phyloP scores from a whole-genome alignment of 2,113 vertebrate genomes.

The Scomber scombrus region DNA sequence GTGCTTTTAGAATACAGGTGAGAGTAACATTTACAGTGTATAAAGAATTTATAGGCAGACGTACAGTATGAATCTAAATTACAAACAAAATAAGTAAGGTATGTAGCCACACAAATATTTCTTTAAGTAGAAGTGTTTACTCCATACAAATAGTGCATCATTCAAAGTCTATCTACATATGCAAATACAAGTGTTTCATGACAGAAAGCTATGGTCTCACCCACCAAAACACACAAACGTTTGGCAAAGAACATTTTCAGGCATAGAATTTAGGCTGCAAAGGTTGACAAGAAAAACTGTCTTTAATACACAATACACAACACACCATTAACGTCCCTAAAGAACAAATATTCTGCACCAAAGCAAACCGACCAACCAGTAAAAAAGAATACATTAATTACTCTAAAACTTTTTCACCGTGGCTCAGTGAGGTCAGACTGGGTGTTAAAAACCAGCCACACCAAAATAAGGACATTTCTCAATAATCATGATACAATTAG shows the following conservation, averaged over 20 bases:
- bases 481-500: neutral
- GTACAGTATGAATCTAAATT: constrained; percentile 16
- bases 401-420: neutral
- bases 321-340: neutral
- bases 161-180: neutral
- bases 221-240: neutral
- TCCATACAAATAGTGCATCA: neutral
- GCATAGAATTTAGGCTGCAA: neutral
- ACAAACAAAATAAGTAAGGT: neutral
- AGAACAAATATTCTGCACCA: neutral
- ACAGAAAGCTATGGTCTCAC: neutral
- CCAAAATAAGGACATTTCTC: neutral
- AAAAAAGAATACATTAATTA: neutral
- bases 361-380: neutral
- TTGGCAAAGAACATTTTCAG: no score
- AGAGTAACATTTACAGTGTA: constrained; percentile 32
- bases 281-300: neutral
- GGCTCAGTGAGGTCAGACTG: neutral
- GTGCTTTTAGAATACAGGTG: constrained; percentile 29
- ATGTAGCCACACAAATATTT: neutral
- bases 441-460: constrained; percentile 6
- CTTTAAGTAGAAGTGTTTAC: neutral
- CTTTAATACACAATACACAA: neutral
- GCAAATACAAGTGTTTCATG: neutral
- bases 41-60: neutral